Evolutionary conservation across 2,888 invertebrate species (phyloP), one percentile per base, ranked within the genome.

Genomic region (Bursaphelenchus okinawaensis): DNA sequence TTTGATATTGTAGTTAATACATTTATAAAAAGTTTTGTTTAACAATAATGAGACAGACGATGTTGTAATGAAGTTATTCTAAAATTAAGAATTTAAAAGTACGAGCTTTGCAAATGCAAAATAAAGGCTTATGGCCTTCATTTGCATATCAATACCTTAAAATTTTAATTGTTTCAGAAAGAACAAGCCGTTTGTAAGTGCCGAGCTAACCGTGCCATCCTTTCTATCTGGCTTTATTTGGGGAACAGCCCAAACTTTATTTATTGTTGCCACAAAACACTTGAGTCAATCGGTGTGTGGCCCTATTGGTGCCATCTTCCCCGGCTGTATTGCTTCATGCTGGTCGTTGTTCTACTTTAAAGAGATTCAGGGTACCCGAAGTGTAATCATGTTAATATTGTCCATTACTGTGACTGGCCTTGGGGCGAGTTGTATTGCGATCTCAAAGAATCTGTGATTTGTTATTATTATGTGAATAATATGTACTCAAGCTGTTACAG

Each of bases 261-360:
- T 59, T 24, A 59, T 59, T 4, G 52, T 59, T n/a, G 31, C 60
- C 20, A 57, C 27, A 12, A 57, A 57, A 19, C 22, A 57, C 6
- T 19, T 57, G 12, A 27, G 27, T 56, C 57, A 57, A 23, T 28
- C 28, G 16, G 57, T 57, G 12, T 57, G 27, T 4, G 57, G 57
- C 22, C 28, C 57, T 1, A 57, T 57, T 57, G 57, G 57, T 27
- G 57, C 57, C 19, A 22, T 24, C 24, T 24, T 56, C 16, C 60
- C 60, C 50, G 51, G 50, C 19, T 28, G 19, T 9, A 20, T 59
- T 1, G 60, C 60, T 54, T 22, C 60, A 2, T 24, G 31, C 4
- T 59, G 60, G 60, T 22, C 50, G 12, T 6, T 59, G 24, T 40
- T 59, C 60, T 59, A 52, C 22, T 59, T 59, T 24, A 29, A 29